Percentiles rank a stretch among this genome's conserved stretches.
phyloP scores from a whole-genome alignment of 2,113 vertebrate species.

The Puma concolor region DNA sequence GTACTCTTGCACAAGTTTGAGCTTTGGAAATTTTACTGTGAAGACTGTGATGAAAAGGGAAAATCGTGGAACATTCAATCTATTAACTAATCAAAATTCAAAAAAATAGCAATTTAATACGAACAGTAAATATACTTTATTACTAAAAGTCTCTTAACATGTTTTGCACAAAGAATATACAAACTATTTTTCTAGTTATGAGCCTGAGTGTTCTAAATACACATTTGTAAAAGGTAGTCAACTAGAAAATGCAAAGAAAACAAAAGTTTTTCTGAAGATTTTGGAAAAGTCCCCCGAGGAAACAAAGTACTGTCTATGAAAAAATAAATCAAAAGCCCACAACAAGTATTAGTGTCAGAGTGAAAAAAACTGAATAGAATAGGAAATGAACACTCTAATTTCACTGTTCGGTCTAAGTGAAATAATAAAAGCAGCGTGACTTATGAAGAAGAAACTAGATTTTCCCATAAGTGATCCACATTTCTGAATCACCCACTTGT shows the following conservation, averaged over 20 bases:
- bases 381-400: neutral
- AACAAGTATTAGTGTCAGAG: neutral
- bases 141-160: neutral
- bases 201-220: neutral
- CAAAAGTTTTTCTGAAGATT: neutral
- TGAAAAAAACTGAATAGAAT: neutral
- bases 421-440: slow-evolving; percentile 42
- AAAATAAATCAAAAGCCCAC: neutral
- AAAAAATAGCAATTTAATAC: neutral
- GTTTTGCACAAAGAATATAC: neutral
- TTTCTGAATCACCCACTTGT: slow-evolving; percentile 30
- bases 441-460: neutral
- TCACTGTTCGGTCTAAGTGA: neutral
- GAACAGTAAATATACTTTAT: neutral
- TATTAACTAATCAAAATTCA: slow-evolving; percentile 10
- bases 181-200: neutral
- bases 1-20: neutral
- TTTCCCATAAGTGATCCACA: slow-evolving; percentile 33
- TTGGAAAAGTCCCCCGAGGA: neutral
- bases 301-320: neutral
- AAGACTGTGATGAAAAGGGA: neutral
- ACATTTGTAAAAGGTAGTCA: neutral
- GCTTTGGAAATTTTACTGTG: neutral
- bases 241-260: neutral
- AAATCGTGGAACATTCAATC: neutral